Conservation (phyloP, 2,113 vertebrate species). For the Ictidomys tridecemlineatus region DNA sequence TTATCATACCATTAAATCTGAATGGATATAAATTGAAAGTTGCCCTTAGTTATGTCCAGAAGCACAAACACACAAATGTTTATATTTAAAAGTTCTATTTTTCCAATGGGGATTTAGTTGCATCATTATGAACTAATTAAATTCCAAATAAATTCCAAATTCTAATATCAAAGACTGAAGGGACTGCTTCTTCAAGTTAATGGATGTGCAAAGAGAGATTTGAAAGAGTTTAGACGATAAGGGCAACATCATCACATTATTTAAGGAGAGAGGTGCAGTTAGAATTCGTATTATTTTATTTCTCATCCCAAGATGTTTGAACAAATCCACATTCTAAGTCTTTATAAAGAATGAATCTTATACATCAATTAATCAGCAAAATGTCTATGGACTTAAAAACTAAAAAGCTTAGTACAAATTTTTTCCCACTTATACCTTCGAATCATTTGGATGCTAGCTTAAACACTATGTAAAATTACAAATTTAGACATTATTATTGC, state of each 20-base stretch:
- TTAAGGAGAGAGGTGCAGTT: background rate
- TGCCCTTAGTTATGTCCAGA: background rate
- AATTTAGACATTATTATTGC: background rate
- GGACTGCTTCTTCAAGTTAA: background rate
- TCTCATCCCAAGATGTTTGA: background rate
- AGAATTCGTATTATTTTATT: background rate
- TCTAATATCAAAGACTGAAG: background rate
- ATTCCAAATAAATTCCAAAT: background rate
- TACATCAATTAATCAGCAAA: background rate
- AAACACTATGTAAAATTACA: background rate
- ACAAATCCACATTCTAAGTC: background rate
- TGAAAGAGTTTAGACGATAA: background rate
- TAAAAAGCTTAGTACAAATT: background rate
- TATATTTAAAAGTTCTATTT: slow-evolving; percentile 1
- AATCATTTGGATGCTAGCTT: background rate
- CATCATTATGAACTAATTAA: background rate
- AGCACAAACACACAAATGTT: background rate
- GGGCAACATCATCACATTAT: background rate
- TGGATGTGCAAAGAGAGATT: background rate
- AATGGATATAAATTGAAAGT: background rate
- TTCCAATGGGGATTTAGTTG: background rate
- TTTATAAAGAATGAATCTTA: background rate
- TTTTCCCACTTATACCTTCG: background rate
- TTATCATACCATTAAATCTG: background rate
- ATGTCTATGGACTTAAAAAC: background rate